Base-by-base conservation (phyloP, 2,888 invertebrate species). In the Hydroisotoma schaefferi region DNA sequence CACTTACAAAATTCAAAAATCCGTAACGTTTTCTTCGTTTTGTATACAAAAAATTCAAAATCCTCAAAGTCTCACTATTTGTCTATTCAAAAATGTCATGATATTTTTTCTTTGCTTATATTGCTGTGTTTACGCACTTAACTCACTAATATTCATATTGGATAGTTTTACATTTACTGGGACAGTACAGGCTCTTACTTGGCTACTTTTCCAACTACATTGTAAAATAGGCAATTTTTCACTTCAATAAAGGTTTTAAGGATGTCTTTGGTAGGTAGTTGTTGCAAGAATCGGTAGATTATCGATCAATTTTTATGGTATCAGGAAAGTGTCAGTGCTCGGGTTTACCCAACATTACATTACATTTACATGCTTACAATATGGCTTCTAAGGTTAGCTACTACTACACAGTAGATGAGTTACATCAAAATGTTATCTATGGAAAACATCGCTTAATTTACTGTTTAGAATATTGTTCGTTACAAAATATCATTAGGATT, bases 81-180 rank as follows among this genome's bases (percentile, higher is more conserved):
- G 53, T 53, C 53, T 38, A 40, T 38, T 53, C n/a, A 53, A 53
- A 53, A 53, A 53, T 53, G n/a, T 53, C 38, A 53, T 53, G 53
- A 53, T 53, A 53, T 53, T 53, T 53, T 40, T n/a, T n/a, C n/a
- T n/a, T n/a, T 6, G n/a, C 53, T 53, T 26, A 52, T 52, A 53
- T 53, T 53, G 53, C 53, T 53, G 3, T n/a, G n/a, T n/a, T n/a
- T n/a, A n/a, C n/a, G n/a, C n/a, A n/a, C n/a, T n/a, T n/a, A n/a
- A n/a, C n/a, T n/a, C n/a, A n/a, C n/a, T n/a, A n/a, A n/a, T n/a
- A n/a, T n/a, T n/a, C n/a, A n/a, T n/a, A n/a, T n/a, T n/a, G n/a
- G n/a, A 29, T 40, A 18, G 46, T 46, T 23, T 23, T 23, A 18
- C 25, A 15, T 25, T 8, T 12, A 22, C 15, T 40, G 40, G n/a